Base-by-base conservation (phyloP, 2,888 invertebrate genomes). In the Drosophila sordidula region DNA sequence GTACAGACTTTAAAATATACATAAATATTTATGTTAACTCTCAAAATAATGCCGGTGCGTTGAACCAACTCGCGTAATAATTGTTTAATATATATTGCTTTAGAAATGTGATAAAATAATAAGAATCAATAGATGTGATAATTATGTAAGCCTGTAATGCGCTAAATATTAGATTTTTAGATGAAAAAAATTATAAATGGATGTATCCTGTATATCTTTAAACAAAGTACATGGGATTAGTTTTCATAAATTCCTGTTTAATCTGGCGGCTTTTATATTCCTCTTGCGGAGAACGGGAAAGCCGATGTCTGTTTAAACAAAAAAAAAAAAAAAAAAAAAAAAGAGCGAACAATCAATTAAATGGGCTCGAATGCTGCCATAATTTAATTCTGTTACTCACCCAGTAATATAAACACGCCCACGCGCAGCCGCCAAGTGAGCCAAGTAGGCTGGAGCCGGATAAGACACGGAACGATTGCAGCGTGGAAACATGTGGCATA, bases 361-460 rank as follows among this genome's bases (percentile, higher is more conserved):
- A 29, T 16, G 1, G 0, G 3, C 1, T 25, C 6, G 6, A 26
- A 46, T 59, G 18, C 6, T 11, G 3, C 29, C 14, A 0, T 8
- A 55, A 36, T 36, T 44, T 39, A 5, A n/a, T 41, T 14, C 6
- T 1, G 3, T 9, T 36, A 62, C 81, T 57, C 73, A 92, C 92
- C 91, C 91, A 16, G 88, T 88, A 22, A 91, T 87, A 61, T 92
- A 92, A 6, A 91, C 92, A 6, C 90, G 89, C 1, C 93, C 97
- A 14, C 97, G 93, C 54, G 95, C 95, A 11, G 97, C 97, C n/a
- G 96, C 97, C 52, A 97, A 94, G 92, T 97, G 97, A 12, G 97
- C 97, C 91, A 97, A 96, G 92, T 97, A 97, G 0, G 97, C 97
- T 1, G 97, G 97, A 2, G 97, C 96, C 5, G 97, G 97, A 92